Conservation (phyloP, 2,797 vertebrate species). For the Liasis olivaceus region DNA sequence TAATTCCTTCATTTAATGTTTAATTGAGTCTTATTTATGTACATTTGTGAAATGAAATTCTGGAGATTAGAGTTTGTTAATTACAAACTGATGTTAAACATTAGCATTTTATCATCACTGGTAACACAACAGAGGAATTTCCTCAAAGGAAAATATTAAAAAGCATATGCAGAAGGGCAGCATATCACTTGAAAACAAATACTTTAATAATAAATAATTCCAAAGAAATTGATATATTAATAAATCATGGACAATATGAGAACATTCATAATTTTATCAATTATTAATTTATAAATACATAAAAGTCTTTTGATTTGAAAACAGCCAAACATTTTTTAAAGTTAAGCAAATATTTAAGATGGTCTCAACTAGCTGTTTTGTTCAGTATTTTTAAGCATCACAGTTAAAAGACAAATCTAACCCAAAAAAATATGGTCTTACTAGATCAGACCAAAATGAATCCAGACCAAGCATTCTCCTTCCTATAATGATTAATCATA, state of each 20-base stretch:
- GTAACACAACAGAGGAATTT: neutral
- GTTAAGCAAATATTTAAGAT: neutral
- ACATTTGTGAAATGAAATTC: slow-evolving; percentile 7
- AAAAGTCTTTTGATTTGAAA: neutral
- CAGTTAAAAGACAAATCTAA: neutral
- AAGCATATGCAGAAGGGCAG: neutral
- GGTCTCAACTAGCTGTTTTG: neutral
- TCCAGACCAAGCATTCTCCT: neutral
- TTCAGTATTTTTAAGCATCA: neutral
- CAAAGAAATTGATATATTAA: neutral
- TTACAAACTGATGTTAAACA: neutral
- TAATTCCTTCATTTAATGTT: neutral
- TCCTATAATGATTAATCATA: neutral
- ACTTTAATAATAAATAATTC: neutral
- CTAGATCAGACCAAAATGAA: neutral
- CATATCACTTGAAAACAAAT: neutral
- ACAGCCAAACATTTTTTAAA: neutral
- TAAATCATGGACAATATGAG: neutral
- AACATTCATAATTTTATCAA: neutral
- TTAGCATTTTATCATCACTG: neutral
- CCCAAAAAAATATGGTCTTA: neutral
- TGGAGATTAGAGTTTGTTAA: neutral
- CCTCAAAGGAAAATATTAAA: neutral
- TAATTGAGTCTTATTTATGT: neutral
- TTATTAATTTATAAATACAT: neutral